These are phyloP conservation scores for Stenodema calcarata DNA, from an alignment of 2,888 invertebrate species.

Conservation along the genomic window DNA sequence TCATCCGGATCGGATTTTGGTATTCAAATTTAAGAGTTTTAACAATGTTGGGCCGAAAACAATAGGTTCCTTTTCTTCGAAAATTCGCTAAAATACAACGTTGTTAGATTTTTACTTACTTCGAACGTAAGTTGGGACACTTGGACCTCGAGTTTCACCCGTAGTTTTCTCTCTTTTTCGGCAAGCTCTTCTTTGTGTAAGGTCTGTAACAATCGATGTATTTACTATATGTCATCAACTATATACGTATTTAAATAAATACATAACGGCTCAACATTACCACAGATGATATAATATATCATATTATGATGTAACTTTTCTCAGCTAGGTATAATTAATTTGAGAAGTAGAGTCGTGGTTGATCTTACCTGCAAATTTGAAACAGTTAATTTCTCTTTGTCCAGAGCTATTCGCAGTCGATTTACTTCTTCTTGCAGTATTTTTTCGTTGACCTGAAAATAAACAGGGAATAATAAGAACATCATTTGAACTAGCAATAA, in stretches of 20 bases:
- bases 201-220: conserved; percentile 52
- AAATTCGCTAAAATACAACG: no score
- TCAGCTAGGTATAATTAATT: no score
- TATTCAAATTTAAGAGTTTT: no score
- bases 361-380: conserved; percentile 60
- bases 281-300: no score
- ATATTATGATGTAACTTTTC: no score
- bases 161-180: conserved; percentile 62
- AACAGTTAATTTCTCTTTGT: conserved; percentile 63
- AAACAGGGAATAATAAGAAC: neutral
- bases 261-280: no score
- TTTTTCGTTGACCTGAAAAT: conserved; percentile 59
- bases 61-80: no score
- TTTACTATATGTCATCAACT: no score
- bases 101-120: conserved; percentile 52
- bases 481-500: neutral
- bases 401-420: conserved; percentile 64
- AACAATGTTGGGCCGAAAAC: no score
- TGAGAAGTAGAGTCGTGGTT: neutral
- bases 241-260: no score
- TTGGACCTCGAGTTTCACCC: conserved; percentile 62
- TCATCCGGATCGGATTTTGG: no score
- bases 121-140: conserved; percentile 61
- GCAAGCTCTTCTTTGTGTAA: conserved; percentile 60
- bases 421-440: conserved; percentile 62